Conservation (phyloP, 2,797 vertebrate species). For the Labeo calbasu region DNA sequence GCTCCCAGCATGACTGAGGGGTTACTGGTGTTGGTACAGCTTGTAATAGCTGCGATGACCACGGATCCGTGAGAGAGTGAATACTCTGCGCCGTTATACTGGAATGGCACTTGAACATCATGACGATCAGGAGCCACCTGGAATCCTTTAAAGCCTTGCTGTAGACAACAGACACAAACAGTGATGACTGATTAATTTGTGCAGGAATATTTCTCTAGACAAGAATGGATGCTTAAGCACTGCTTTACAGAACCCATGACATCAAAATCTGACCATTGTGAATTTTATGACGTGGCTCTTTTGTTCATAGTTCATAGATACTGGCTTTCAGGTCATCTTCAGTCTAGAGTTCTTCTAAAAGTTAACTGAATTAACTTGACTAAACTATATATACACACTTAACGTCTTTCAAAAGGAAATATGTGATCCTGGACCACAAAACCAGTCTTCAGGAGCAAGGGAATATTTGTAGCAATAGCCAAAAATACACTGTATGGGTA, state of each 20-base stretch:
- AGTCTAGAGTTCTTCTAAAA: neutral
- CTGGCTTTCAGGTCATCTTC: neutral
- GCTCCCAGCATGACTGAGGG: conserved; percentile 98
- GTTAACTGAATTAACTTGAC: neutral
- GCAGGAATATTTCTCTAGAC: neutral
- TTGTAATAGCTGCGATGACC: conserved; percentile 97
- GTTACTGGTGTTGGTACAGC: conserved; percentile 99
- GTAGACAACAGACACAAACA: conserved; percentile 30
- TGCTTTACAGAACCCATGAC: neutral
- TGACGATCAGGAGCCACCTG: conserved; percentile 82
- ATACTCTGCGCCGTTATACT: conserved; percentile 81
- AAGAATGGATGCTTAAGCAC: neutral
- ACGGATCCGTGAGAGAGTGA: conserved; percentile 89
- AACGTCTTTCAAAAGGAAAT: neutral
- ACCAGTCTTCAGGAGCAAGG: no score
- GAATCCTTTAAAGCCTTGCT: conserved; percentile 99
- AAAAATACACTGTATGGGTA: no score
- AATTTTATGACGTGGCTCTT: neutral
- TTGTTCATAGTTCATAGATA: neutral
- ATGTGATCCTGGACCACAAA: no score
- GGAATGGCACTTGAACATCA: conserved; percentile 75
- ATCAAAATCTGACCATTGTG: neutral
- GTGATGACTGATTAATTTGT: neutral
- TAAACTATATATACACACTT: neutral
- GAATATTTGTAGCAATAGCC: no score